phyloP scores from a whole-genome alignment of 2,797 vertebrate genomes.

The Chelidonichthys spinosus region DNA sequence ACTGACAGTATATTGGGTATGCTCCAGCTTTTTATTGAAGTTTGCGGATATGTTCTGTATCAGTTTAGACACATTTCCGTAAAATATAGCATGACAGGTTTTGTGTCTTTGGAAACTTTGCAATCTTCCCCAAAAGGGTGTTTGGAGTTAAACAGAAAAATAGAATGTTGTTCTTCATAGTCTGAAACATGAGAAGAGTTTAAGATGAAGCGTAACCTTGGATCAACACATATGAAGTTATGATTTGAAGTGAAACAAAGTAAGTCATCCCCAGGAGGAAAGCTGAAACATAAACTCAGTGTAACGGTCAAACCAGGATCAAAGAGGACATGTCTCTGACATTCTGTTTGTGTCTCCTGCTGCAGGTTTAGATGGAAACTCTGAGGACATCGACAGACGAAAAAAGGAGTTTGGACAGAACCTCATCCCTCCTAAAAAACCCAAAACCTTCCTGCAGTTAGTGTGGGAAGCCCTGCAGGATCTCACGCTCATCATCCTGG shows the following conservation, averaged over 20 bases:
- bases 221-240: not conserved
- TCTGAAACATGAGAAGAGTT: not conserved
- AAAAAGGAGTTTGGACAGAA: constrained; percentile 95
- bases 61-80: not conserved
- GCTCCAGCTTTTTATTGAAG: too few species aligned
- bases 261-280: not conserved
- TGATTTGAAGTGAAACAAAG: not conserved
- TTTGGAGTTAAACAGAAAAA: too few species aligned
- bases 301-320: not conserved
- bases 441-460: constrained; percentile 98
- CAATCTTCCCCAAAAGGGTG: too few species aligned
- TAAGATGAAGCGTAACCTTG: not conserved
- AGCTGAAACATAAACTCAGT: not conserved
- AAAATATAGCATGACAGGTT: not conserved
- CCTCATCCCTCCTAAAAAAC: constrained; percentile 98
- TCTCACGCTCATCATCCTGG: constrained; percentile 97
- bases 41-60: too few species aligned
- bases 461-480: constrained; percentile 99
- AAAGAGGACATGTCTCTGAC: not conserved
- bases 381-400: constrained; percentile 91
- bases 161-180: too few species aligned
- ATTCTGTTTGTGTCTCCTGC: constrained; percentile 41
- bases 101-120: not conserved
- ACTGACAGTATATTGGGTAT: too few species aligned
- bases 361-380: constrained; percentile 91